Conservation (phyloP, 2,797 vertebrate species). For the Miichthys miiuy region DNA sequence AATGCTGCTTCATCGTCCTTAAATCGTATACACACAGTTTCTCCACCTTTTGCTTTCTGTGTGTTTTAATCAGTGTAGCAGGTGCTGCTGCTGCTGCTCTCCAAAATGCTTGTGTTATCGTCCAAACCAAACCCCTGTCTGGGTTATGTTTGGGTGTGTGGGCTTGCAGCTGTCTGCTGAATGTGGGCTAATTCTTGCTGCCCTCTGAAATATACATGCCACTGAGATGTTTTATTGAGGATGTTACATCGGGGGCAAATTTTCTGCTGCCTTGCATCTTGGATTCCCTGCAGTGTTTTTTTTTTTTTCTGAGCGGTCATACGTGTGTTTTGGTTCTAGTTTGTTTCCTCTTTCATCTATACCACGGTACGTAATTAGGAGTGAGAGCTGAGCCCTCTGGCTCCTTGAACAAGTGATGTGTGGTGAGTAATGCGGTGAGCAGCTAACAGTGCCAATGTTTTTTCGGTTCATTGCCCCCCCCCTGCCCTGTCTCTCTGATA, state of each 20-base stretch:
- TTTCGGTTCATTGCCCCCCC: conserved; percentile 29
- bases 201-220: conserved; percentile 82
- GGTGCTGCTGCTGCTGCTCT: conserved; percentile 58
- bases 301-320: conserved; percentile 29
- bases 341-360: conserved; percentile 60
- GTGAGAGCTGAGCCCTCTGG: conserved; percentile 62
- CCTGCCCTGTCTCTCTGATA: conserved; percentile 38
- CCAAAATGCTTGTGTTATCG: conserved; percentile 38
- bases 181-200: conserved; percentile 75
- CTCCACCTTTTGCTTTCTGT: conserved; percentile 1
- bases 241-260: conserved; percentile 61
- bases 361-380: conserved; percentile 59
- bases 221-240: conserved; percentile 78
- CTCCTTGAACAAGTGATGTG: conserved; percentile 62
- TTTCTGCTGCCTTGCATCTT: conserved; percentile 67
- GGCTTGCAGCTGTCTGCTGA: conserved; percentile 68
- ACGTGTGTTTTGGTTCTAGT: conserved; percentile 44
- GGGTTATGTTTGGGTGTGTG: conserved; percentile 69
- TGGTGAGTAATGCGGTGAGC: conserved; percentile 65
- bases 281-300: conserved; percentile 54
- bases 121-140: conserved; percentile 58
- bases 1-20: conserved; percentile 13
- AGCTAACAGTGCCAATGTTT: conserved; percentile 41
- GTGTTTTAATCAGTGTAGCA: conserved; percentile 31
- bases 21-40: not conserved